Base-by-base conservation (phyloP, 2,797 vertebrate genomes). In the Taenioides sp. region DNA sequence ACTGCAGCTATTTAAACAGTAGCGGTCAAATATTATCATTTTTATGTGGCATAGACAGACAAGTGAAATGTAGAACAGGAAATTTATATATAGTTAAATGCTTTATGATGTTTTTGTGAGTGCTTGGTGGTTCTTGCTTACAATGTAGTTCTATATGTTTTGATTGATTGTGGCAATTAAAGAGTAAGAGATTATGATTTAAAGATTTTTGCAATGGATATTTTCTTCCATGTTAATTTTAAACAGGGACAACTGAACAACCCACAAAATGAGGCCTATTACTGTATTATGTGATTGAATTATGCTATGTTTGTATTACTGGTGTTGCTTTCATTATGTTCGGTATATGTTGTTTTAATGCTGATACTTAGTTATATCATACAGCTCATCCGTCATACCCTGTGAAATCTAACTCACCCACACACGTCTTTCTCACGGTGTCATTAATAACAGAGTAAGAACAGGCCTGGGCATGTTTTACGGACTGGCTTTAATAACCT, bases 341-440 rank as follows among this genome's bases (percentile, higher is more conserved):
- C 1, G 6, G 31, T 34, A 34, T 7, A 2, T 37, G 34, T 37
- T 37, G 9, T 37, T 37, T 37, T 31, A 1, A 54, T 10, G 23
- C 22, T 23, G 22, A 57, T 57, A 57, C 22, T 57, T 62, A 5
- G 28, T 40, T 37, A 22, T 37, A 20, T 61, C 60, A 18, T 7
- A n/a, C 14, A 37, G 20, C 20, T 14, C 16, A 7, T 25, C 22
- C 23, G 17, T 65, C 40, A 27, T 18, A 27, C 40, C 22, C 43
- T 49, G 12, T 3, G 11, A 12, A 37, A 43, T 43, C 12, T 11
- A 43, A 16, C 20, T 2, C 20, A n/a, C 12, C 4, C 61, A 47
- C 62, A 47, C 62, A 16, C 17, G 7, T 52, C 25, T 28, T 66
- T 66, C 65, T 79, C 60, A 60, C 47, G 18, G 4, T 66, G 47